Conservation (phyloP, 2,888 invertebrate genomes). For the Tetrapedia diversipes region DNA sequence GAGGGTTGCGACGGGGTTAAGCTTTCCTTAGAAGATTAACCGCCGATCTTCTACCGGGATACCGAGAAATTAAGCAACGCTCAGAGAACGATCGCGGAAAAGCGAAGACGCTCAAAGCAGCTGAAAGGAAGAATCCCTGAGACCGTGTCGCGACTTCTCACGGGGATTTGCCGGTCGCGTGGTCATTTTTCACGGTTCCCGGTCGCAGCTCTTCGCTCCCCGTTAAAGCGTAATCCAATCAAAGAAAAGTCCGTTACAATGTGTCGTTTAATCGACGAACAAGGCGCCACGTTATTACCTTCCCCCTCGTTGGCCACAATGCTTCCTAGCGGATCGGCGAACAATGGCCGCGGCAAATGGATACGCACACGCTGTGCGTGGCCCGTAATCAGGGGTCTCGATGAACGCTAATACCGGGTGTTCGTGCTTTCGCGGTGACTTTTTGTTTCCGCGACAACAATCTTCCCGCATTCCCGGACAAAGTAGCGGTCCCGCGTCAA, state of each 20-base stretch:
- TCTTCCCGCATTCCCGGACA: slow-evolving; percentile 78
- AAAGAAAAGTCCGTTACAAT: slow-evolving; percentile 69
- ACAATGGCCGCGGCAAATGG: slow-evolving; percentile 67
- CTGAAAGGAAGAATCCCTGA: slow-evolving; percentile 3
- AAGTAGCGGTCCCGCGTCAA: slow-evolving; percentile 28
- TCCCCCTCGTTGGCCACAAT: slow-evolving; percentile 59
- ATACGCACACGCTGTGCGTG: slow-evolving; percentile 59
- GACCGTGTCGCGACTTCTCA: slow-evolving; percentile 62
- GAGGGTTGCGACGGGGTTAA: no score
- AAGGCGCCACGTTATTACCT: slow-evolving; percentile 73
- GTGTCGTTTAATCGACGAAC: slow-evolving; percentile 74
- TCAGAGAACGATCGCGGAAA: neutral
- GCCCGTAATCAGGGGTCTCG: slow-evolving; percentile 68
- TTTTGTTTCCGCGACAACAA: slow-evolving; percentile 78
- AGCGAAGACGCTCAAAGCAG: neutral
- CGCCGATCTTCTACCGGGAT: no score
- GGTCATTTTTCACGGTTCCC: slow-evolving; percentile 67
- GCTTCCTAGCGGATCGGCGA: slow-evolving; percentile 66
- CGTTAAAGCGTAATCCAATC: slow-evolving; percentile 69
- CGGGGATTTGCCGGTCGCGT: slow-evolving; percentile 65
- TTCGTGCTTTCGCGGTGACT: slow-evolving; percentile 69
- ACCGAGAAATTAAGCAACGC: neutral
- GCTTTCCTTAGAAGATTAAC: no score
- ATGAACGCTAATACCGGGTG: slow-evolving; percentile 69
- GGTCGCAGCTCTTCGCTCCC: slow-evolving; percentile 36